Percentiles rank a stretch among this genome's conserved stretches.
These are phyloP conservation scores for Sabatieria punctata DNA, from an alignment of 2,888 invertebrate genomes.

Conservation along the genomic window DNA sequence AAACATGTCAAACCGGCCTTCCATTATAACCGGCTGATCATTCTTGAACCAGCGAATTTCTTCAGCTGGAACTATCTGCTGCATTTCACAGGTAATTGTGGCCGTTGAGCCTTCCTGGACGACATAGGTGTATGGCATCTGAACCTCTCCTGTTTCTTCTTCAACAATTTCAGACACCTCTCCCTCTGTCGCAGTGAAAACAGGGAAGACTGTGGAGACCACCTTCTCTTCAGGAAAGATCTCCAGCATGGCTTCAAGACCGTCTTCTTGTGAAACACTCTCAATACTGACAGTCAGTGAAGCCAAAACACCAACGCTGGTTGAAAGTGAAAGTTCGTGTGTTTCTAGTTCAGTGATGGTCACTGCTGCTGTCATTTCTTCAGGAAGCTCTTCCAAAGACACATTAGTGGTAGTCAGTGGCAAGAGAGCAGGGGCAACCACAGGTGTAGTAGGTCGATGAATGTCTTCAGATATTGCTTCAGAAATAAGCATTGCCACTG, in stretches of 20 bases:
- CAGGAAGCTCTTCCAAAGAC: neutral
- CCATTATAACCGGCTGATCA: slow-evolving; percentile 15
- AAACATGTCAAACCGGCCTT: neutral
- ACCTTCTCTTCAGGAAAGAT: too few relatives aligned
- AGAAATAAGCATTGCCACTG: neutral
- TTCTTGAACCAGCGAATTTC: slow-evolving; percentile 23
- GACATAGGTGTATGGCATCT: slow-evolving; percentile 14
- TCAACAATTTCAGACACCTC: neutral
- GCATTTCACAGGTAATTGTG: slow-evolving; percentile 27
- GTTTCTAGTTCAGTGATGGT: too few relatives aligned
- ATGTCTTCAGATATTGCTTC: neutral
- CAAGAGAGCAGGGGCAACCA: neutral
- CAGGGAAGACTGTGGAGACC: neutral
- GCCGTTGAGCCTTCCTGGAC: slow-evolving; percentile 26
- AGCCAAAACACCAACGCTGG: too few relatives aligned
- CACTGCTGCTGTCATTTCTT: too few relatives aligned
- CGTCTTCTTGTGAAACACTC: too few relatives aligned
- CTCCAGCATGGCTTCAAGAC: neutral
- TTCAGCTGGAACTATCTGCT: slow-evolving; percentile 16
- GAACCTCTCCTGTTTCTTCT: too few relatives aligned
- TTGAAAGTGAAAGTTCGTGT: too few relatives aligned
- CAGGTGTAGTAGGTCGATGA: too few relatives aligned
- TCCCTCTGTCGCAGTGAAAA: neutral
- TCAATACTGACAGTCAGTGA: too few relatives aligned
- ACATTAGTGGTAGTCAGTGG: neutral